These are phyloP conservation scores for Cassiopea xamachana DNA, from an alignment of 30 jellyfish, hydroid and myxozoan species.

Conservation along the genomic window DNA sequence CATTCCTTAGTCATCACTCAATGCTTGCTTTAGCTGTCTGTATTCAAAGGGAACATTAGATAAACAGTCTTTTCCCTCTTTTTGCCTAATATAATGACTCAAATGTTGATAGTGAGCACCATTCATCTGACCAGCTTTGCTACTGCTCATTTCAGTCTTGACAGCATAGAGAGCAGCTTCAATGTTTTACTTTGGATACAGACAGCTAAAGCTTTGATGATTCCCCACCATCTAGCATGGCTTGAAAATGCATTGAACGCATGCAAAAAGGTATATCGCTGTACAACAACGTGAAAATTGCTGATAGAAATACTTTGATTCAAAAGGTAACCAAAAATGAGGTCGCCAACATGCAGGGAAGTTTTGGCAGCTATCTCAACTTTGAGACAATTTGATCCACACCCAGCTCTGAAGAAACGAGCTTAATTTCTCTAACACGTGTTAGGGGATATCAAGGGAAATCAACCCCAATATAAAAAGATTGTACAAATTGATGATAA, in stretches of 20 bases:
- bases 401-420: background rate
- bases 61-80: slow-evolving; percentile 19
- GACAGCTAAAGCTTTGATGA: background rate
- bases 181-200: slow-evolving; percentile 30
- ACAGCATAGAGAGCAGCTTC: slow-evolving; percentile 60
- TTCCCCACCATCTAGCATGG: slow-evolving; percentile 36
- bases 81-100: background rate
- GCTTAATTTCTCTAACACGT: slow-evolving; percentile 12
- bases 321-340: too few species aligned
- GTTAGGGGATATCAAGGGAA: slow-evolving; percentile 13
- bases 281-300: background rate
- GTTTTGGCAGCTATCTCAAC: slow-evolving; percentile 3
- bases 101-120: slow-evolving; percentile 19
- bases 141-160: slow-evolving; percentile 29
- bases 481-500: slow-evolving; percentile 22
- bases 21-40: slow-evolving; percentile 2
- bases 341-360: background rate
- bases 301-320: background rate
- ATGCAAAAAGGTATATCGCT: background rate
- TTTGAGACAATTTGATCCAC: slow-evolving; percentile 16
- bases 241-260: background rate
- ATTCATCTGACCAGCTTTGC: slow-evolving; percentile 13
- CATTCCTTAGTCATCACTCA: slow-evolving; percentile 15
- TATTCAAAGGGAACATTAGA: slow-evolving; percentile 20
- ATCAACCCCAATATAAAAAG: background rate